Conservation (phyloP, 2,113 vertebrate species). For the Enhydra lutris region DNA sequence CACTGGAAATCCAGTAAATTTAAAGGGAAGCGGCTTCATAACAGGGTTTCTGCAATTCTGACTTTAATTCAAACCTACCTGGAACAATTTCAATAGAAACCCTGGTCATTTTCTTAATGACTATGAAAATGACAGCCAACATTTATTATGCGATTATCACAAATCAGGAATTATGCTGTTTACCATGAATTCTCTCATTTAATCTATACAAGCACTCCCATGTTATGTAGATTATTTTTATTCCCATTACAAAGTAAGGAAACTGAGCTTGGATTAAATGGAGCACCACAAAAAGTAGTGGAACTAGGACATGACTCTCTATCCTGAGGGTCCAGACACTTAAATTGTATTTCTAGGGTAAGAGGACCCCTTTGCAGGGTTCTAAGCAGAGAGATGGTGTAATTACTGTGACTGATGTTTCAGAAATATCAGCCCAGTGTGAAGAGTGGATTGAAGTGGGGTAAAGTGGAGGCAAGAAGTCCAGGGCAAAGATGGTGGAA, state of each 20-base stretch:
- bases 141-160: neutral
- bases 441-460: neutral
- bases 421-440: neutral
- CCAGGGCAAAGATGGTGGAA: neutral
- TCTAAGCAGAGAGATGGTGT: neutral
- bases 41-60: neutral
- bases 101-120: neutral
- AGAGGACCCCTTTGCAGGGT: neutral
- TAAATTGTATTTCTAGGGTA: conserved; percentile 7
- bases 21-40: neutral
- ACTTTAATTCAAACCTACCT: conserved; percentile 21
- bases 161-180: conserved; percentile 18
- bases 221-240: neutral
- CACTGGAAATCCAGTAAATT: neutral
- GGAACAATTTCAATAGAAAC: conserved; percentile 26
- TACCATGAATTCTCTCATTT: conserved; percentile 33
- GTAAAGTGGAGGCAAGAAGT: neutral
- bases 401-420: neutral
- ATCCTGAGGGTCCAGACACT: neutral
- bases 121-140: conserved; percentile 8
- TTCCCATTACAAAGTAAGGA: conserved; percentile 11
- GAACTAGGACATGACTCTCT: neutral
- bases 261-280: neutral
- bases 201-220: neutral
- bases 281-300: neutral